A percentile compares a stretch with the other conserved stretches of the same genome.
Conservation (phyloP, 2,113 vertebrate species). For the Montifringilla adamsi region DNA sequence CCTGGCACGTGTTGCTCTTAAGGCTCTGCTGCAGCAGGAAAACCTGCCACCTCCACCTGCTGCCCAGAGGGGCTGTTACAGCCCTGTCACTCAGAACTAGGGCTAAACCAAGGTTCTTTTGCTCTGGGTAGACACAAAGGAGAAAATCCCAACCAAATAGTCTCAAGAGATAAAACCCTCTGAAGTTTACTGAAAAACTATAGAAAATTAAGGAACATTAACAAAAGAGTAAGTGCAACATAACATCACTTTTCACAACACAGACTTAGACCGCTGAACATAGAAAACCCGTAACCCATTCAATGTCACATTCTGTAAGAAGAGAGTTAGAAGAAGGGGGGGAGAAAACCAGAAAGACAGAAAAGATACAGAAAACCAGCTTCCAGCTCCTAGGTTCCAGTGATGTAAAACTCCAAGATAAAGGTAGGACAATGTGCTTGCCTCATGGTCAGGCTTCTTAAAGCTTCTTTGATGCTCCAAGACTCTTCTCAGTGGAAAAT, state of each 20-base stretch:
- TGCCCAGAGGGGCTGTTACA: not conserved
- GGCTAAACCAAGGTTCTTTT: not conserved
- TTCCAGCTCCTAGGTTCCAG: not conserved
- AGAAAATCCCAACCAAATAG: not conserved
- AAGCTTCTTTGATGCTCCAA: not conserved
- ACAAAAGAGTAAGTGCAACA: not conserved
- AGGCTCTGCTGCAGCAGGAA: not conserved
- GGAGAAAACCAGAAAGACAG: not conserved
- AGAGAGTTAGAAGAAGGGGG: not conserved
- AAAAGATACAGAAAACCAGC: not conserved
- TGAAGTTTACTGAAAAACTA: not conserved
- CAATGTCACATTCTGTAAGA: not conserved
- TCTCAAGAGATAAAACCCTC: not conserved
- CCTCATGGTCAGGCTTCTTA: not conserved
- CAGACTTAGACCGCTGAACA: not conserved
- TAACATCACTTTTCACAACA: not conserved
- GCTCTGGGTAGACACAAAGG: not conserved
- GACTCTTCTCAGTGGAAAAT: not conserved
- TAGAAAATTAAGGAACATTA: not conserved
- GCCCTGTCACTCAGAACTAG: not conserved
- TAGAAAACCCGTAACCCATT: not conserved
- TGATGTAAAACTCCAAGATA: not conserved
- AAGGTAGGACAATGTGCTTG: not conserved
- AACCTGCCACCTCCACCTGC: not conserved
- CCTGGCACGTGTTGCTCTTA: not conserved